A percentile compares a stretch with the other conserved stretches of the same genome.
Evolutionary conservation across 2,113 vertebrate species (phyloP).

Genomic region (Microtus oregoni): DNA sequence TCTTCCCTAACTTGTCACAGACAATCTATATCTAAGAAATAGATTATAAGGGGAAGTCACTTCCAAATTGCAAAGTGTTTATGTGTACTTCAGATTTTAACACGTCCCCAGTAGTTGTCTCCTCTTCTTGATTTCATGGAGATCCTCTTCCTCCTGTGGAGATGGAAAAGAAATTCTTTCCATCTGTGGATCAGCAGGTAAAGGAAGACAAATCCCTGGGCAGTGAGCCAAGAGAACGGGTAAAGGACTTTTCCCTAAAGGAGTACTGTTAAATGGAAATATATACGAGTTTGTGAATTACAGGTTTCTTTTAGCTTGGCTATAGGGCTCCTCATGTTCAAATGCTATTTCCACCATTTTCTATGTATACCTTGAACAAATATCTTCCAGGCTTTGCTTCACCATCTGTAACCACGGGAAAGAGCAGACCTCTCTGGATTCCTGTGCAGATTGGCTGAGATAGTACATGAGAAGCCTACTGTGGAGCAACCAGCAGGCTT

Average conservation of each 20-base stretch:
- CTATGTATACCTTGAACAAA: conserved; percentile 1
- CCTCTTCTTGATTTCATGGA: neutral
- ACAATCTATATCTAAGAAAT: conserved; percentile 8
- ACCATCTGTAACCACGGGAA: conserved; percentile 27
- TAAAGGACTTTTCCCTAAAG: neutral
- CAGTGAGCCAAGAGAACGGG: neutral
- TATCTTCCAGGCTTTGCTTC: conserved; percentile 29
- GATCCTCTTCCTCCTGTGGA: conserved; percentile 20
- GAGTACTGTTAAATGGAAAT: neutral
- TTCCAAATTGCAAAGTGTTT: conserved; percentile 3
- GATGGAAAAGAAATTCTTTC: conserved; percentile 15
- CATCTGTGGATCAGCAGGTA: neutral
- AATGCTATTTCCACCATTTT: neutral
- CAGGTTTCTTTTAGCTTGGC: neutral
- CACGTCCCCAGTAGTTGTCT: neutral
- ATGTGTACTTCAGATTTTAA: neutral
- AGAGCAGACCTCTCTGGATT: neutral
- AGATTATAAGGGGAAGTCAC: neutral
- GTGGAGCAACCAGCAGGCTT: neutral
- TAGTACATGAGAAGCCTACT: neutral
- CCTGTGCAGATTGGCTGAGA: neutral
- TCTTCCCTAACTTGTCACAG: conserved; percentile 3
- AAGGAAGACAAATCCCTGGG: neutral
- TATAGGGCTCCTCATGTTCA: neutral
- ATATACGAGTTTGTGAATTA: neutral